phyloP scores from a whole-genome alignment of 2,113 vertebrate genomes.

The Pachypanchax playfairii region DNA sequence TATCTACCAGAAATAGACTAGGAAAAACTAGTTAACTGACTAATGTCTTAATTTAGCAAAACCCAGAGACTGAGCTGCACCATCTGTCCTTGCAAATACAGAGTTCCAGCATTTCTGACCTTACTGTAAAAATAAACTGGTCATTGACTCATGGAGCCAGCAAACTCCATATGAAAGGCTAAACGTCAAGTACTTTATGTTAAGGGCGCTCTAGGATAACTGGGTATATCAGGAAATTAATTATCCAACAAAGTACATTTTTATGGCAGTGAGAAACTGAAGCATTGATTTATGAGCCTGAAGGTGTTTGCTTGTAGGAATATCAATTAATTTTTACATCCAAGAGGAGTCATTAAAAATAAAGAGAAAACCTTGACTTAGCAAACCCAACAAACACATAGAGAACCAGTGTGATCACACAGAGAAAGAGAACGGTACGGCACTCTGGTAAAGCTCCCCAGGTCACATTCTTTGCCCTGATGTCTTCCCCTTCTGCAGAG shows the following conservation, averaged over 20 bases:
- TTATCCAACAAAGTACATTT: slow-evolving; percentile 80
- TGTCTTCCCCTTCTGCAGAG: slow-evolving; percentile 44
- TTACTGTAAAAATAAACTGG: not conserved
- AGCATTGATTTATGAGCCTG: slow-evolving; percentile 88
- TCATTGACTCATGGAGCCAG: slow-evolving; percentile 41
- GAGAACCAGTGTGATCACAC: slow-evolving; percentile 50
- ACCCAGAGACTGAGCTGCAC: not conserved
- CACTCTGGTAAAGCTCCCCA: slow-evolving; percentile 41
- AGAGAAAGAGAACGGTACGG: slow-evolving; percentile 35
- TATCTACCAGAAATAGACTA: not conserved
- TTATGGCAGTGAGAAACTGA: slow-evolving; percentile 77
- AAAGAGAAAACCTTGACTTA: slow-evolving; percentile 80
- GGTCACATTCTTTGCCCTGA: slow-evolving; percentile 61
- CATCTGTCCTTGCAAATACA: not conserved
- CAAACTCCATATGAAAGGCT: slow-evolving; percentile 62
- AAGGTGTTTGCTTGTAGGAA: slow-evolving; percentile 86
- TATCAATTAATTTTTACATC: slow-evolving; percentile 82
- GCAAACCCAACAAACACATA: slow-evolving; percentile 69
- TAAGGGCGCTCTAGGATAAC: slow-evolving; percentile 79
- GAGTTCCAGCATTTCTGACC: not conserved
- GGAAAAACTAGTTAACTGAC: not conserved
- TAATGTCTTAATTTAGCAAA: not conserved
- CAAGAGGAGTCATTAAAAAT: slow-evolving; percentile 86
- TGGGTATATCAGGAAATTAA: slow-evolving; percentile 85
- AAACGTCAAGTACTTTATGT: slow-evolving; percentile 83